These are phyloP conservation scores for Leptestheria dahalacensis DNA, from an alignment of 1,140 invertebrate genomes.

Conservation along the genomic window DNA sequence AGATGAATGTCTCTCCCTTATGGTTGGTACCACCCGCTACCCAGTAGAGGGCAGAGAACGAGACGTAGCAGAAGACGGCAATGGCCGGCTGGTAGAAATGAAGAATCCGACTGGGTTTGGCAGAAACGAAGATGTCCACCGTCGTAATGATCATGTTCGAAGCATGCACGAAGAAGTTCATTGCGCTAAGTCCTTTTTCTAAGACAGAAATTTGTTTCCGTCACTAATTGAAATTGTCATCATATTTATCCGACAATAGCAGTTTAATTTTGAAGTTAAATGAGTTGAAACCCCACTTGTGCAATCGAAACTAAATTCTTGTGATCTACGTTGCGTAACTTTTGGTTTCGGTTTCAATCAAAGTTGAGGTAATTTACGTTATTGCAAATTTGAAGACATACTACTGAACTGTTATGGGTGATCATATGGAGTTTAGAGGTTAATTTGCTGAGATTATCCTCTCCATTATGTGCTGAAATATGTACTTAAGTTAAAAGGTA, in stretches of 20 bases:
- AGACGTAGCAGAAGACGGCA: conserved; percentile 42
- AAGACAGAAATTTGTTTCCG: not conserved
- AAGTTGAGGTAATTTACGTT: too few relatives aligned
- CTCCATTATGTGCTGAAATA: too few relatives aligned
- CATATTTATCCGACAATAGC: too few relatives aligned
- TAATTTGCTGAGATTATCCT: not conserved
- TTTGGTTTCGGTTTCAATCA: too few relatives aligned
- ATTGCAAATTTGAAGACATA: too few relatives aligned
- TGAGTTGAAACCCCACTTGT: too few relatives aligned
- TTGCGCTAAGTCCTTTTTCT: conserved; percentile 5
- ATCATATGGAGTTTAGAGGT: not conserved
- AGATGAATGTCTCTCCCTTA: conserved; percentile 29
- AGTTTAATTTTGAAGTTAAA: too few relatives aligned
- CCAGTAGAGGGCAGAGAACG: conserved; percentile 57
- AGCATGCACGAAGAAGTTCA: conserved; percentile 52
- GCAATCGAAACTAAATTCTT: too few relatives aligned
- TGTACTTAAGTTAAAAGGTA: too few relatives aligned
- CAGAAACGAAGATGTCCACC: conserved; percentile 49
- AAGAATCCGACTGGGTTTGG: conserved; percentile 47
- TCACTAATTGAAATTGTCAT: too few relatives aligned
- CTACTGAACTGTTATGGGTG: too few relatives aligned
- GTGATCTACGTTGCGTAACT: too few relatives aligned
- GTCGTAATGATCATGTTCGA: conserved; percentile 56
- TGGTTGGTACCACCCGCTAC: conserved; percentile 47
- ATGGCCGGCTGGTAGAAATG: conserved; percentile 50